Conservation (phyloP, 1,140 invertebrate genomes). For the Archegozetes longisetosus region DNA sequence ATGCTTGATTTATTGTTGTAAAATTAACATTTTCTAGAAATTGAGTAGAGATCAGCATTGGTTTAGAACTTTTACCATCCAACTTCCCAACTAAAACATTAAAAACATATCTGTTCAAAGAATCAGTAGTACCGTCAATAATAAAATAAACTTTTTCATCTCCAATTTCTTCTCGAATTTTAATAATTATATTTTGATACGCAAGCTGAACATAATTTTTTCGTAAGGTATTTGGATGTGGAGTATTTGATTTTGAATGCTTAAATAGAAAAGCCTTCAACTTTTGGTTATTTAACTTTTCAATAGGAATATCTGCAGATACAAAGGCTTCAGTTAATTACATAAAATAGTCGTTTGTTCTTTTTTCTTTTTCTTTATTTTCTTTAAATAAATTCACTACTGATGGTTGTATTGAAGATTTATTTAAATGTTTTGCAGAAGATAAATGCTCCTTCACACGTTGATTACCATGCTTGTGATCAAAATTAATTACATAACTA, state of each 20-base stretch:
- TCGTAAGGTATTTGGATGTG: background rate
- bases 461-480: background rate
- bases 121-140: background rate
- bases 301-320: background rate
- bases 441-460: background rate
- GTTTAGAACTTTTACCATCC: background rate
- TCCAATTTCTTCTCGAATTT: background rate
- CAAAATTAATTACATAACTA: background rate
- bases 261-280: background rate
- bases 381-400: background rate
- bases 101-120: background rate
- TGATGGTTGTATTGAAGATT: background rate
- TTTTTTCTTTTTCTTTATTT: background rate
- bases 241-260: background rate
- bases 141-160: background rate
- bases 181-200: background rate
- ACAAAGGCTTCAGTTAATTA: background rate
- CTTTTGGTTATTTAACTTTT: background rate
- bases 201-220: background rate
- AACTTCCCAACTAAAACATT: background rate
- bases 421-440: background rate
- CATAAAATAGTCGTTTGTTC: background rate
- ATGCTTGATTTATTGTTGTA: background rate
- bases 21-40: background rate
- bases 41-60: background rate